Base-by-base conservation (phyloP, 2,113 vertebrate species). In the Bubo scandiacus region DNA sequence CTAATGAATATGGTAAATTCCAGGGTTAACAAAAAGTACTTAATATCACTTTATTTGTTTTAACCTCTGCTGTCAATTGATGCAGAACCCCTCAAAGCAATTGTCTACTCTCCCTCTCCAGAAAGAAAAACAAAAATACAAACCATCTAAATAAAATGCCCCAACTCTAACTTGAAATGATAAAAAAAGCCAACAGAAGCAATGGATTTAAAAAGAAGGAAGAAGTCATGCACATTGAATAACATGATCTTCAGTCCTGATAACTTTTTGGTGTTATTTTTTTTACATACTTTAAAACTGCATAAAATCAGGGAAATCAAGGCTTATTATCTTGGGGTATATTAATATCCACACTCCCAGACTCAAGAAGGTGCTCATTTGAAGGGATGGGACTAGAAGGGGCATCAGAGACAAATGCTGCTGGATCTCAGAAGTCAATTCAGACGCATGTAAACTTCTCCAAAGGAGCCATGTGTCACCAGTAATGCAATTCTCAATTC, bases 301-400 rank as follows among this genome's bases (percentile, higher is more conserved):
- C 8, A 23, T 23, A 36, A 25, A 73, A 49, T 68, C 3, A 65
- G 15, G 55, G 40, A 79, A 43, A 66, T 20, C 9, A 66, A 79
- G 9, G 12, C 14, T 79, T 82, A 14, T 3, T 74, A 7, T 61
- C 34, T 82, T 47, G 51, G 11, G 2, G 0, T 58, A 12, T 62
- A 10, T 34, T 77, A 27, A 29, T 67, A 32, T 22, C 19, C 68
- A 55, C 8, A 34, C 6, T 85, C 26, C 6, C 15, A 78, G 22
- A 70, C 10, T 70, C 49, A 68, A 68, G 38, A 3, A 72, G 0
- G 0, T 42, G 12, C 5, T 19, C 1, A 3, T 70, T 74, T 47
- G 40, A 78, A 73, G 26, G 27, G 15, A 29, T n/a, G 5, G 11
- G 17, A 27, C 13, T 25, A 25, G 45, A 79, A 78, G 9, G 27